Percentiles rank a stretch among this genome's conserved stretches.
phyloP scores from a whole-genome alignment of 2,797 vertebrate species.

The Gymnothorax javanicus region DNA sequence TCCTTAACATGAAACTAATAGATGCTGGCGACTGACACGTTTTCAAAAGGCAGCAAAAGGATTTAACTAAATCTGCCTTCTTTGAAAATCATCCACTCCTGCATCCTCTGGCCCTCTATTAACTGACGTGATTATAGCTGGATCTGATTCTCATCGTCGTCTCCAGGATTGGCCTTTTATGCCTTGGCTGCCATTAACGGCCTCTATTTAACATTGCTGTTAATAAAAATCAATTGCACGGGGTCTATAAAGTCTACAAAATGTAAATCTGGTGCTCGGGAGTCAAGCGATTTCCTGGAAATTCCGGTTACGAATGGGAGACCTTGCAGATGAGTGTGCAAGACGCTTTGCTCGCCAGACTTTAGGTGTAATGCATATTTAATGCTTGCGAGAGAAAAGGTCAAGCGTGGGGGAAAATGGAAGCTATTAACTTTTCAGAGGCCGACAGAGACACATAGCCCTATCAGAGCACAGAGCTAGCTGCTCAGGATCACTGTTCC shows the following conservation, averaged over 20 bases:
- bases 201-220: slow-evolving; percentile 12
- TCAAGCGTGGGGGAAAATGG: slow-evolving; percentile 63
- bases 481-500: not conserved
- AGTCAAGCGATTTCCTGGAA: slow-evolving; percentile 10
- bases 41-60: slow-evolving; percentile 3
- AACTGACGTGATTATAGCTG: not conserved
- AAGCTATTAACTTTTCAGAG: slow-evolving; percentile 65
- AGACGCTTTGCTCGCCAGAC: slow-evolving; percentile 45
- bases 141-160: not conserved
- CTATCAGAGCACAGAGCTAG: slow-evolving; percentile 7
- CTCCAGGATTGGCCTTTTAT: slow-evolving; percentile 16
- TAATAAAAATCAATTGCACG: slow-evolving; percentile 31
- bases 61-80: not conserved
- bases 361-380: slow-evolving; percentile 69
- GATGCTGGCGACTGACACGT: slow-evolving; percentile 44
- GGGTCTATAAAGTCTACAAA: slow-evolving; percentile 13
- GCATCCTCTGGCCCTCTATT: not conserved
- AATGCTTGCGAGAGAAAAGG: slow-evolving; percentile 59
- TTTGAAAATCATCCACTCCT: not conserved
- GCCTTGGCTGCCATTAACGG: not conserved
- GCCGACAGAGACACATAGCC: slow-evolving; percentile 30
- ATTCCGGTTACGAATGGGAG: slow-evolving; percentile 27
- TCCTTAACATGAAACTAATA: slow-evolving; percentile 50
- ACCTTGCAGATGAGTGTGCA: slow-evolving; percentile 44
- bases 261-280: slow-evolving; percentile 23